These are phyloP conservation scores for Lanistes nyassanus DNA, from an alignment of 1,140 invertebrate genomes.

Conservation along the genomic window DNA sequence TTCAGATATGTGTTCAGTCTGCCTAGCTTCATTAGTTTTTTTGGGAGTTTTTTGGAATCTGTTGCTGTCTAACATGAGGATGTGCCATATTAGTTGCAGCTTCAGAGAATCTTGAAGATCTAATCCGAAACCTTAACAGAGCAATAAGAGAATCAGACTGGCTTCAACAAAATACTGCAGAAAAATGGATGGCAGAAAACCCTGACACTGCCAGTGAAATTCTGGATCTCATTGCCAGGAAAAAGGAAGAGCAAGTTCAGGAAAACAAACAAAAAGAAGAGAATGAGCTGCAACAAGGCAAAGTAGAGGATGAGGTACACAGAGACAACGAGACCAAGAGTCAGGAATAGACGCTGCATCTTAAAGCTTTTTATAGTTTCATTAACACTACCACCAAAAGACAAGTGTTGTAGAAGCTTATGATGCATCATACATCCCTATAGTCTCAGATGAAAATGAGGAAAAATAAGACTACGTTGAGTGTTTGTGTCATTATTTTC, in stretches of 20 bases:
- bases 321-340: too few relatives aligned
- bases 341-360: not conserved
- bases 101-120: conserved; percentile 31
- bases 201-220: conserved; percentile 41
- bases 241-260: not conserved
- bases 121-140: conserved; percentile 28
- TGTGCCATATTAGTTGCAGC: conserved; percentile 24
- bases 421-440: too few relatives aligned
- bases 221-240: conserved; percentile 24
- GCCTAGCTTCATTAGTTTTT: too few relatives aligned
- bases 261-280: not conserved
- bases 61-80: too few relatives aligned
- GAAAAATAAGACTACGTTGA: too few relatives aligned
- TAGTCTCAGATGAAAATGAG: too few relatives aligned
- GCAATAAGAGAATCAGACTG: conserved; percentile 36
- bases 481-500: too few relatives aligned
- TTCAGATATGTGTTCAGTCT: too few relatives aligned
- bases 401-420: too few relatives aligned
- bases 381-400: too few relatives aligned
- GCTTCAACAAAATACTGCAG: conserved; percentile 42
- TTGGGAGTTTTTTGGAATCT: too few relatives aligned
- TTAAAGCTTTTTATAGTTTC: not conserved
- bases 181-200: conserved; percentile 41
- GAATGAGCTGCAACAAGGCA: not conserved
- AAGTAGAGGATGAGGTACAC: not conserved